Evolutionary conservation across 1,140 invertebrate species (phyloP).

Genomic region (Hetaerina americana): DNA sequence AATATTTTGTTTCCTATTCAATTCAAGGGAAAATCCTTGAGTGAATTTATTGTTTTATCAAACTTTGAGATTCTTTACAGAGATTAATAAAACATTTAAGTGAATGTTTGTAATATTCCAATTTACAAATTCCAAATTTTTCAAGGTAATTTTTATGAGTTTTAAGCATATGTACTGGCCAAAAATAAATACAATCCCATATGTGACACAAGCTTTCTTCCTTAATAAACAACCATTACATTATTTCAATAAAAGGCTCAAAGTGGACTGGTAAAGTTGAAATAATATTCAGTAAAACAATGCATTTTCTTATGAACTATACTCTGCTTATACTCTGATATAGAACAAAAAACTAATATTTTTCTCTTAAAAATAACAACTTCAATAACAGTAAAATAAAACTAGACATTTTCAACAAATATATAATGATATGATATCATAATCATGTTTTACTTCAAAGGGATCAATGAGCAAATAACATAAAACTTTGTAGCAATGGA

Average conservation of each 20-base stretch:
- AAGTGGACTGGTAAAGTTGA: background rate
- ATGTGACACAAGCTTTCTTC: background rate
- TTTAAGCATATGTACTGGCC: background rate
- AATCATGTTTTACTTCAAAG: too few relatives aligned
- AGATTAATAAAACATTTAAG: background rate
- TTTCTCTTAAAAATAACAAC: background rate
- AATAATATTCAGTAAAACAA: background rate
- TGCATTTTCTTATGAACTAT: background rate
- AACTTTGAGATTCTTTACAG: background rate
- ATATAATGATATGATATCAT: too few relatives aligned
- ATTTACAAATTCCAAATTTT: background rate
- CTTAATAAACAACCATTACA: background rate
- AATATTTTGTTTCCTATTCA: background rate
- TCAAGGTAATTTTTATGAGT: background rate
- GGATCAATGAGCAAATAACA: too few relatives aligned
- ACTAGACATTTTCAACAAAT: too few relatives aligned
- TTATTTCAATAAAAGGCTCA: background rate
- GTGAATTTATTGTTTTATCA: background rate
- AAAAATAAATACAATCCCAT: background rate
- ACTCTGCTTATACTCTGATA: too few relatives aligned
- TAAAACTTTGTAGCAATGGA: too few relatives aligned
- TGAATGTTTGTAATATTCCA: background rate
- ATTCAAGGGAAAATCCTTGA: background rate
- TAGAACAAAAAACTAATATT: background rate
- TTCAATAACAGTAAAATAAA: background rate